A percentile compares a stretch with the other conserved stretches of the same genome.
Conservation (phyloP, 2,888 invertebrate genomes). For the Pheosia tremula region DNA sequence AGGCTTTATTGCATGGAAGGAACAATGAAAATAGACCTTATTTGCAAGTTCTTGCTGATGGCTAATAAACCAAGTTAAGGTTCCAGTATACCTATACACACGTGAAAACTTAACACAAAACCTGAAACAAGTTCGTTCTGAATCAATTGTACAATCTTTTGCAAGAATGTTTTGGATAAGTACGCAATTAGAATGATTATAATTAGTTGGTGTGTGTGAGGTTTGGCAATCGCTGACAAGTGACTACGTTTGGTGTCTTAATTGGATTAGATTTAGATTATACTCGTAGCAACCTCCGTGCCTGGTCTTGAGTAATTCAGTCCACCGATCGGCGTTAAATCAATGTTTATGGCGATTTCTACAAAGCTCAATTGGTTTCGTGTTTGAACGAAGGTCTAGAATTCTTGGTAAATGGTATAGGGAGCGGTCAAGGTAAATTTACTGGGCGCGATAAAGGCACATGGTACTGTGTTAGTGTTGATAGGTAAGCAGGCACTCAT, state of each 20-base stretch:
- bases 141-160: no score
- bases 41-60: background rate
- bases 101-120: no score
- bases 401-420: constrained; percentile 37
- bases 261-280: no score
- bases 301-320: background rate
- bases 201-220: no score
- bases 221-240: no score
- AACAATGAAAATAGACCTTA: background rate
- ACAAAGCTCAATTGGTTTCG: constrained; percentile 33
- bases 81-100: background rate
- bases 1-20: constrained; percentile 17
- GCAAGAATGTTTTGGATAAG: no score
- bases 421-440: constrained; percentile 49
- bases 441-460: constrained; percentile 18
- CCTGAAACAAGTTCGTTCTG: no score
- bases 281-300: background rate
- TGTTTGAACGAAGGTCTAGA: constrained; percentile 25
- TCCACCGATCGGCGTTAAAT: background rate
- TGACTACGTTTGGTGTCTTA: no score
- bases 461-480: background rate
- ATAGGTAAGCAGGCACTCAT: background rate
- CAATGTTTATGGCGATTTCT: background rate
- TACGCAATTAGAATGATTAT: no score
- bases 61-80: background rate